Evolutionary conservation across 2,113 vertebrate species (phyloP), one percentile per base, ranked within the genome.

Genomic region (Argyrosomus japonicus): DNA sequence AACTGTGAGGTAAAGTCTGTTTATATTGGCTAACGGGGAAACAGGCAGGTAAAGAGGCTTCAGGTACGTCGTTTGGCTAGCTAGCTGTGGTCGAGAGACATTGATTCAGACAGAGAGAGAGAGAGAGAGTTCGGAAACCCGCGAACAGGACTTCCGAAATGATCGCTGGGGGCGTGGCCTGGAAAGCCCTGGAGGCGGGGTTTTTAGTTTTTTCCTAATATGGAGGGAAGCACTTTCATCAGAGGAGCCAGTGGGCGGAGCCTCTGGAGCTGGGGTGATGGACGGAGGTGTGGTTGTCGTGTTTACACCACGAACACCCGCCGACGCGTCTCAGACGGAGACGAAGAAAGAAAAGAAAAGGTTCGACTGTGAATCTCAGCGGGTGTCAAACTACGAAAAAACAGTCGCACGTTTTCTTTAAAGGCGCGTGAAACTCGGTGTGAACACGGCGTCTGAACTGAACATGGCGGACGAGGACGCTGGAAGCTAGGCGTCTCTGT

Each of bases 191-290:
- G 83, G 54, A 84, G 80, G 69, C 21, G 75, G 88, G 82, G 58
- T 78, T 48, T 3, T 48, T 3, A 40, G 32, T 36, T 36, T 68
- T 86, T 85, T 85, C 81, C 83, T 82, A 90, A 87, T 83, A 93
- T 94, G 93, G 94, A 95, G 92, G 95, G 95, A 96, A 96, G 95
- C 94, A 95, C 95, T 93, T 93, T 94, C 83, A 91, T 88, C 93
- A 92, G 92, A 94, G 92, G 87, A 87, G 40, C 90, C 91, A 87
- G 91, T 91, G 90, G 83, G 89, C 7, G 91, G 92, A 74, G 86
- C 89, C 91, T 93, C 94, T 91, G 90, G 81, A 48, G 45, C 85
- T 40, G 90, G 82, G 76, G 43, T 79, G 76, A 81, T 83, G 85
- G 61, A 76, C 7, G 40, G 54, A 82, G 60, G 65, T 23, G 45